Base-by-base conservation (phyloP, 1,140 invertebrate species). In the Meloidogyne floridensis region DNA sequence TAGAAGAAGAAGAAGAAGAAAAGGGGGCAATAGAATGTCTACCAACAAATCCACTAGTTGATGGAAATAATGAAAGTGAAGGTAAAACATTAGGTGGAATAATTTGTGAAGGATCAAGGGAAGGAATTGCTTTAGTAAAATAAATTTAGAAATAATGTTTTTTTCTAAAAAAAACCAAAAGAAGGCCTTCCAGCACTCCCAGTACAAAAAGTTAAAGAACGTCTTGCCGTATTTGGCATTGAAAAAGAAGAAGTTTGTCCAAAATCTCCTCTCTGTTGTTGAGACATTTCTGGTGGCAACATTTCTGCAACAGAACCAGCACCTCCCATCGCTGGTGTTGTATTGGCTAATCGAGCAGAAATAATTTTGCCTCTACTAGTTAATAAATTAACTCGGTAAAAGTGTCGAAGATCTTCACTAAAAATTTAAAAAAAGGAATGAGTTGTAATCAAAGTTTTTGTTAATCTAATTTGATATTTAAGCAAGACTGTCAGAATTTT, bases 371-470 rank as follows among this genome's bases (percentile, higher is more conserved):
- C 87, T 81, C 84, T 86, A 4, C 85, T 87, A 3, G 87, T 87
- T 6, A 89, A 82, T 74, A 87, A 87, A 76, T 90, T 90, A 20
- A 89, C 88, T 72, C 87, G 78, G 80, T 89, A 88, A 79, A 89
- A 89, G 65, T 86, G 87, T 32, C 81, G 77, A 82, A 89, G 53
- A 79, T 89, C 87, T 56, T 88, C 85, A 69, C 84, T 86, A 54
- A 83, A 87, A 71, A 82, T 85, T 71, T 83, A 86, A 81, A 47
- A 13, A 51, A 80, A 71, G 32, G 32, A 32, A 32, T 32, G 32
- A 32, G 32, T 32, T 32, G 32, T 32, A 32, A 32, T 32, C 32
- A 32, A 32, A 32, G 32, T 32, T 32, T 32, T 32, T 32, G 32
- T 32, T 32, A 32, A 32, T 32, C 32, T 32, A 32, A 32, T 32